Base-by-base conservation (phyloP, 2,797 vertebrate genomes). In the Pseudochirops cupreus region DNA sequence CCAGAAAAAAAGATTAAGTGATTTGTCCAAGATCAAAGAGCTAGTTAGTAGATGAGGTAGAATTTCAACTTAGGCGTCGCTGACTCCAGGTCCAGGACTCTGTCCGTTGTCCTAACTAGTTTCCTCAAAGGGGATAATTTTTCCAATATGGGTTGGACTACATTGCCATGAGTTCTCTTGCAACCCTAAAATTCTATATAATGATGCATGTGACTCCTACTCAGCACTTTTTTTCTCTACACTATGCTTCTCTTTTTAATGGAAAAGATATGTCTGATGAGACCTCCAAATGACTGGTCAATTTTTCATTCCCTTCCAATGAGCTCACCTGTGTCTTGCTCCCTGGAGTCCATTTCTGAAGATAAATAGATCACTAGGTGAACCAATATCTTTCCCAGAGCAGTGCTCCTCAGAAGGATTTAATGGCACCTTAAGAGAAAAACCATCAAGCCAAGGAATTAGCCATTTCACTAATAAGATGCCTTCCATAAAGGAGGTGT, bases 251-350 rank as follows among this genome's bases (percentile, higher is more conserved):
- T 46, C 3, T 82, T 26, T 24, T 87, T 87, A 46, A 87, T 87
- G 91, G 12, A 29, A n/a, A 3, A 93, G 90, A 91, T 3, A 1
- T 91, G 95, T 91, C 28, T 3, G 56, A 92, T 52, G 74, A 9
- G 0, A 46, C 0, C 1, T 53, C 59, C 28, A 96, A 92, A 89
- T 74, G 94, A 92, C 24, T 39, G 82, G 46, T 24, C 94, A 95
- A 55, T 56, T 95, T 62, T 67, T 97, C 97, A 95, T 94, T 52
- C 94, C 92, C 94, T 56, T 96, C 53, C 93, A 54, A 93, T 92
- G 39, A 59, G 0, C 0, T 90, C 94, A 96, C 82, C 50, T 91
- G 55, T 6, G 59, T 26, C 96, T 31, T 18, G 56, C 94, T 96
- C 89, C 93, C 91, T 1, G 0, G 56, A 97, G 96, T 91, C 94